Percentiles rank a stretch among this genome's conserved stretches.
phyloP scores from a whole-genome alignment of 2,888 invertebrate genomes.

The Bedellia somnulentella region DNA sequence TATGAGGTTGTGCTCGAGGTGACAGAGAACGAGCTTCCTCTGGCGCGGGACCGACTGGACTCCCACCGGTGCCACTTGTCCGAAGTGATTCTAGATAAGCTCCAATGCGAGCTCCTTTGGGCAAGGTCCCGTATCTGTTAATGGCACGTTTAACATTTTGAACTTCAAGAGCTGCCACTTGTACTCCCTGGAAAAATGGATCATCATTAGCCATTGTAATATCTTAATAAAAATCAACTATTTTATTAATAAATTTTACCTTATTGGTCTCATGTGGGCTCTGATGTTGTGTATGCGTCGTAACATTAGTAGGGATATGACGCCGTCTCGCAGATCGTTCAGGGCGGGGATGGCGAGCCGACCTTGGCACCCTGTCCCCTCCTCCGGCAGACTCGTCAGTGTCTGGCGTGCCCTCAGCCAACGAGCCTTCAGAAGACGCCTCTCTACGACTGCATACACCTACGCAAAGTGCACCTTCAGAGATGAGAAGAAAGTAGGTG shows the following conservation, averaged over 20 bases:
- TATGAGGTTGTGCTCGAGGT: constrained; percentile 73
- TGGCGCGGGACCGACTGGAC: constrained; percentile 11
- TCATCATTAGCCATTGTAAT: too few relatives aligned
- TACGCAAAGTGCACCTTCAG: background rate
- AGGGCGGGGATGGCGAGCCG: constrained; percentile 19
- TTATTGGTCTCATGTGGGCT: too few relatives aligned
- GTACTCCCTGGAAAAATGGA: constrained; percentile 55
- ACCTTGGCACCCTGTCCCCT: constrained; percentile 20
- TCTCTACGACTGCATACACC: constrained; percentile 25
- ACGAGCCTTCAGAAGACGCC: constrained; percentile 70
- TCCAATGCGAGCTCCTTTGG: constrained; percentile 94
- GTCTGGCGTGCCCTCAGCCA: constrained; percentile 71
- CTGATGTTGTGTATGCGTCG: too few relatives aligned
- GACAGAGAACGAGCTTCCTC: constrained; percentile 61
- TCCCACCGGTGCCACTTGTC: constrained; percentile 63
- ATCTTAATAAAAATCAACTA: background rate
- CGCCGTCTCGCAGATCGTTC: constrained; percentile 35
- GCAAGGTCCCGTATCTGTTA: constrained; percentile 94
- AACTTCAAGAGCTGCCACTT: constrained; percentile 91
- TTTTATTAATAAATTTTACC: background rate
- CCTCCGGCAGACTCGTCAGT: constrained; percentile 68
- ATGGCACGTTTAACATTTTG: constrained; percentile 94
- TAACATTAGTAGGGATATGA: too few relatives aligned
- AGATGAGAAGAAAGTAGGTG: too few relatives aligned
- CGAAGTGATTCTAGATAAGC: constrained; percentile 93